Evolutionary conservation across 2,888 invertebrate genomes (phyloP).

Genomic region (Macropis europaea): DNA sequence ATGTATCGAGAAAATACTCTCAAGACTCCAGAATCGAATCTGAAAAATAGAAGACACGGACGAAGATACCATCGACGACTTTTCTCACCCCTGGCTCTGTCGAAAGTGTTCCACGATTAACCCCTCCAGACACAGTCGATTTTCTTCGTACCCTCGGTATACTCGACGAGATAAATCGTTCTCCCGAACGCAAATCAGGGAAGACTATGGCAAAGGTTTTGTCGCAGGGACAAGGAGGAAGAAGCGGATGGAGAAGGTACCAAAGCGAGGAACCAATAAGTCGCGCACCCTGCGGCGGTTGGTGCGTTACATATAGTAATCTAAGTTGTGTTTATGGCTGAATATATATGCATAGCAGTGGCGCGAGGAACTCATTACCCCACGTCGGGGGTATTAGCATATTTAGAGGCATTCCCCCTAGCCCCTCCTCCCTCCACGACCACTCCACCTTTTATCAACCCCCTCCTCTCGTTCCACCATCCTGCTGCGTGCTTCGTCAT

Average conservation of each 20-base stretch:
- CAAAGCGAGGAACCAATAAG: conserved; percentile 51
- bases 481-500: conserved; percentile 38
- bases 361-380: conserved; percentile 78
- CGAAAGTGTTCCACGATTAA: background rate
- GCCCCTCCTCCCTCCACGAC: conserved; percentile 39
- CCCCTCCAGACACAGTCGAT: too few species aligned
- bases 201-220: background rate
- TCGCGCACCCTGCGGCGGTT: conserved; percentile 50
- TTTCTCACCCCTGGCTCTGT: too few species aligned
- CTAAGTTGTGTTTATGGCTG: conserved; percentile 77
- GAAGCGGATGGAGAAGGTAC: conserved; percentile 12
- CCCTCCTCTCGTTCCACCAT: conserved; percentile 52
- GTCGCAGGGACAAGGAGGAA: conserved; percentile 18
- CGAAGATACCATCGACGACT: too few species aligned
- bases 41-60: too few species aligned
- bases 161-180: too few species aligned
- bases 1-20: too few species aligned
- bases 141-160: too few species aligned
- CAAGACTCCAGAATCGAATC: too few species aligned
- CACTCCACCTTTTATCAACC: conserved; percentile 60
- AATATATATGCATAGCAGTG: conserved; percentile 78
- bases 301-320: conserved; percentile 68
- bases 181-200: conserved; percentile 6
- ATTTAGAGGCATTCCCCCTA: conserved; percentile 74
- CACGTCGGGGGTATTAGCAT: conserved; percentile 76